Evolutionary conservation across 2,113 vertebrate species (phyloP).

Genomic region (Chloropsis cyanopogon): DNA sequence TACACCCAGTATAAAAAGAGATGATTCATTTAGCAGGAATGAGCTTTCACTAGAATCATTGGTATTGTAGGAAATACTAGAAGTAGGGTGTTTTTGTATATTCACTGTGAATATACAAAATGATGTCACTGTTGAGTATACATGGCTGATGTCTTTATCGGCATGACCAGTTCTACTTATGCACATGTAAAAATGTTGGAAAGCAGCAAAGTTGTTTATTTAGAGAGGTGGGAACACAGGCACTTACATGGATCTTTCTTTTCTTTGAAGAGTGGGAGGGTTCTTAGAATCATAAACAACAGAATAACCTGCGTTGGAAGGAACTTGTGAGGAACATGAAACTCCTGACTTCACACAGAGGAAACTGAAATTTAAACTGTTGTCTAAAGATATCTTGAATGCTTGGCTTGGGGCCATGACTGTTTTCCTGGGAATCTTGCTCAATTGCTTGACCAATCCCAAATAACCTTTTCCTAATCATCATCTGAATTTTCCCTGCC

Average conservation of each 20-base stretch:
- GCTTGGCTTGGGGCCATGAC: not conserved
- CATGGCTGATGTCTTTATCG: not conserved
- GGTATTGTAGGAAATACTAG: not conserved
- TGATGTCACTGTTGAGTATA: no score
- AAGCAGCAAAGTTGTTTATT: not conserved
- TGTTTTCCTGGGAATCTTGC: not conserved
- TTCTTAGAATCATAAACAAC: not conserved
- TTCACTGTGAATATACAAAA: not conserved
- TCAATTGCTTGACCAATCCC: not conserved
- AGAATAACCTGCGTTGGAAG: not conserved
- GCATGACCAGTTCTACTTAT: not conserved
- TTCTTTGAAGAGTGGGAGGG: not conserved
- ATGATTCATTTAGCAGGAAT: not conserved
- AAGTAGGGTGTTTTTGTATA: not conserved
- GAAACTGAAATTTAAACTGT: not conserved
- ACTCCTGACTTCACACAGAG: not conserved
- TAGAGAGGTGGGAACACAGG: not conserved
- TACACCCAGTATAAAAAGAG: not conserved
- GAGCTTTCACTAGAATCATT: not conserved
- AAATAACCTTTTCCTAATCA: not conserved
- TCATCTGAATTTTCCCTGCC: not conserved
- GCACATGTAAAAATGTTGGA: not conserved
- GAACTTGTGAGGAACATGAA: accelerated
- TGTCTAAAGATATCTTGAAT: not conserved
- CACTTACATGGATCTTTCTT: not conserved